Evolutionary conservation across 2,113 vertebrate species (phyloP).

Genomic region (Osmerus mordax): DNA sequence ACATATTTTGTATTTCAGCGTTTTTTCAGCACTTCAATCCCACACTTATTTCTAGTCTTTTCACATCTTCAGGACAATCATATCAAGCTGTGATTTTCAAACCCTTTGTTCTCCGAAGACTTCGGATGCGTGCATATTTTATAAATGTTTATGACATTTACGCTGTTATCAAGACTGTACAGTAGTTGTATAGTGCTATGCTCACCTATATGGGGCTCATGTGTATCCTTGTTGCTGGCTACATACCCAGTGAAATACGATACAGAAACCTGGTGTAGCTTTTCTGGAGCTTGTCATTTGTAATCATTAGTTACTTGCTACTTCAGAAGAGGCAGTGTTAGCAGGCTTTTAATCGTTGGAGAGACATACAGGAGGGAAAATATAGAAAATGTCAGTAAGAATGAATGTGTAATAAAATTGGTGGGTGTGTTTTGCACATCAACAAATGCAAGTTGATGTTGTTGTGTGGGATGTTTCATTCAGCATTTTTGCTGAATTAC

Average conservation of each 20-base stretch:
- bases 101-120: neutral
- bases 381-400: constrained; percentile 16
- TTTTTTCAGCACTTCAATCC: neutral
- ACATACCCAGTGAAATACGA: neutral
- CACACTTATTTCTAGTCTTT: neutral
- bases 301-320: constrained; percentile 29
- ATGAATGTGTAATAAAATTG: constrained; percentile 11
- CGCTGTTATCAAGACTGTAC: constrained; percentile 8
- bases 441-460: constrained; percentile 26
- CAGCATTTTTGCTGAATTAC: constrained; percentile 13
- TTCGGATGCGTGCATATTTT: neutral
- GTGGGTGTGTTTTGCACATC: constrained; percentile 23
- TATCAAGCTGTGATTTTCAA: neutral
- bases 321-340: constrained; percentile 23
- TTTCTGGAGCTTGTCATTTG: constrained; percentile 26
- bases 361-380: constrained; percentile 6
- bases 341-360: constrained; percentile 6
- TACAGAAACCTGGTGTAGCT: neutral
- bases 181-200: constrained; percentile 17
- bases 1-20: too few species aligned
- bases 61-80: neutral
- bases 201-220: neutral
- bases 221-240: neutral
- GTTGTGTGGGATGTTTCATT: constrained; percentile 25
- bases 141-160: constrained; percentile 19